Evolutionary conservation across 2,797 vertebrate species (phyloP).

Genomic region (Smutsia gigantea): DNA sequence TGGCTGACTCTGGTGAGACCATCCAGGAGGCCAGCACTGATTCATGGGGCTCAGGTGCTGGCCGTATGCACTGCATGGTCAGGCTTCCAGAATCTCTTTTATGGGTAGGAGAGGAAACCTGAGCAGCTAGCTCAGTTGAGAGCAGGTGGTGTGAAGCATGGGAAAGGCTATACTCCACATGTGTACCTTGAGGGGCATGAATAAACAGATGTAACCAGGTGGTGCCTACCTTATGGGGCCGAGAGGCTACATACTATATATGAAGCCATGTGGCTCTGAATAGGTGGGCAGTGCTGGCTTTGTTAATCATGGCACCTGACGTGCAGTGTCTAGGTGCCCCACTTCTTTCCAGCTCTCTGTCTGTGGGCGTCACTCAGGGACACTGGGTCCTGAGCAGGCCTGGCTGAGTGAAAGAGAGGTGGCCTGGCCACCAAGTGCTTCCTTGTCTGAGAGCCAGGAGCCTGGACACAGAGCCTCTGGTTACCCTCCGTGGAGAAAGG

Average conservation of each 20-base stretch:
- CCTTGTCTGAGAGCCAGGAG: neutral
- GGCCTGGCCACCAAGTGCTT: neutral
- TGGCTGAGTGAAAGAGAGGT: neutral
- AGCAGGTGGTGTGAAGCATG: no score
- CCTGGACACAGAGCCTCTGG: accelerated
- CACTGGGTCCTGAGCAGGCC: neutral
- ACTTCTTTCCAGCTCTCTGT: neutral
- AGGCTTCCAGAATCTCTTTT: no score
- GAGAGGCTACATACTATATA: accelerated
- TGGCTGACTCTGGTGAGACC: neutral
- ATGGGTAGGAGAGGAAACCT: neutral
- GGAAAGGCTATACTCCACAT: neutral
- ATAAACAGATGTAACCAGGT: neutral
- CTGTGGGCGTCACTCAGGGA: neutral
- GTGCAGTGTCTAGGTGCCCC: neutral
- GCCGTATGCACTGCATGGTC: accelerated
- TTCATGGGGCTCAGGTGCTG: neutral
- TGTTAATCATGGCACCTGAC: neutral
- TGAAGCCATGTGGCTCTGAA: neutral
- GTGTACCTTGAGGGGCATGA: neutral
- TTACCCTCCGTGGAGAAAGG: accelerated
- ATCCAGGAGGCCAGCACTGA: neutral
- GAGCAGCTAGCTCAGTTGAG: neutral
- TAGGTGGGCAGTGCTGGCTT: neutral
- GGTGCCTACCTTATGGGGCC: neutral